Percentiles rank a stretch among this genome's conserved stretches.
phyloP scores from a whole-genome alignment of 2,797 vertebrate genomes.

The Distichodus sexfasciatus region DNA sequence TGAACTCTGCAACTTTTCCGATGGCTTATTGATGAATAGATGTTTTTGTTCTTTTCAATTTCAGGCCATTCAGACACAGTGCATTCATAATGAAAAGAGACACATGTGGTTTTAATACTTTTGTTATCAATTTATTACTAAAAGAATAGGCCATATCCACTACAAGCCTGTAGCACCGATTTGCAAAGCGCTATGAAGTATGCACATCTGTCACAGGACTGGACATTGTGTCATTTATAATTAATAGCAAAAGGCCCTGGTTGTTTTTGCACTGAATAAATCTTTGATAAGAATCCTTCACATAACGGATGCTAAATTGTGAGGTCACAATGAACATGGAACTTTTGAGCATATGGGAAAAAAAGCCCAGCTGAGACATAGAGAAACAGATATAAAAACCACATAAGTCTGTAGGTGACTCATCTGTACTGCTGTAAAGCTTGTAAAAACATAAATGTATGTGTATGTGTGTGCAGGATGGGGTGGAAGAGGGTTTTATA shows the following conservation, averaged over 20 bases:
- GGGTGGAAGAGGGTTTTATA: background rate
- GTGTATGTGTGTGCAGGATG: too few species aligned
- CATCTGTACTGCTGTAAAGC: slow-evolving; percentile 3
- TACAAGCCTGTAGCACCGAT: slow-evolving; percentile 52
- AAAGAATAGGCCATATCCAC: slow-evolving; percentile 63
- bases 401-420: slow-evolving; percentile 6
- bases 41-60: slow-evolving; percentile 63
- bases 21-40: slow-evolving; percentile 67
- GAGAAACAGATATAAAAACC: slow-evolving; percentile 40
- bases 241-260: slow-evolving; percentile 72
- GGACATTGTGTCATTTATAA: slow-evolving; percentile 68
- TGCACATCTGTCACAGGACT: slow-evolving; percentile 70
- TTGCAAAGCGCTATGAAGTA: slow-evolving; percentile 62
- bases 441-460: slow-evolving; percentile 20
- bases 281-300: slow-evolving; percentile 77
- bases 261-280: slow-evolving; percentile 78
- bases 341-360: slow-evolving; percentile 54
- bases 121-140: slow-evolving; percentile 76
- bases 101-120: slow-evolving; percentile 79
- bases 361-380: slow-evolving; percentile 19
- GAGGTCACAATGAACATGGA: slow-evolving; percentile 54
- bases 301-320: slow-evolving; percentile 47
- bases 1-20: slow-evolving; percentile 60
- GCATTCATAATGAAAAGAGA: slow-evolving; percentile 70
- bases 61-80: slow-evolving; percentile 63